Conservation (phyloP, 2,113 vertebrate species). For the Crotalus horridus region DNA sequence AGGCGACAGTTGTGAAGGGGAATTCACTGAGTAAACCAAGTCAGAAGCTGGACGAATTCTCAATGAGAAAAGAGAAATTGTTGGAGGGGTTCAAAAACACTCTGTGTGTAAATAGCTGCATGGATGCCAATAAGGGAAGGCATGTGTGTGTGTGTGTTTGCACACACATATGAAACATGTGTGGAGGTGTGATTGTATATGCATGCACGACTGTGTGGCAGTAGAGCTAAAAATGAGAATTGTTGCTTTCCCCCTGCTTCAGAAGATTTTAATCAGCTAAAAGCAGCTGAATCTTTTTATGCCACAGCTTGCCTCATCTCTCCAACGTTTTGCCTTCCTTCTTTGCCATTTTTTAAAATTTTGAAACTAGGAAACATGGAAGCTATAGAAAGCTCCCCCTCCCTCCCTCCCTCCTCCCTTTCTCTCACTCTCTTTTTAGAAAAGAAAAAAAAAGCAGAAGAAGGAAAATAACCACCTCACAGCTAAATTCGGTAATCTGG, state of each 20-base stretch:
- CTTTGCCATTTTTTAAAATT: not conserved
- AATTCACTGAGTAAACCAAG: constrained; percentile 78
- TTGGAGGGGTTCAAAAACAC: constrained; percentile 60
- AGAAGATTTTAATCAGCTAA: not conserved
- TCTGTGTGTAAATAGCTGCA: constrained; percentile 37
- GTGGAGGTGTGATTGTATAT: not conserved
- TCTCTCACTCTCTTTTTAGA: not conserved
- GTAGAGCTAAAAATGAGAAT: not conserved
- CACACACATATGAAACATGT: not conserved
- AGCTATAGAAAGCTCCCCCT: constrained; percentile 45
- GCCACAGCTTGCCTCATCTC: not conserved
- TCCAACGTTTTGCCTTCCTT: not conserved
- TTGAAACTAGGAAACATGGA: constrained; percentile 37
- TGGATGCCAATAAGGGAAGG: constrained; percentile 40
- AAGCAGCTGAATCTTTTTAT: not conserved
- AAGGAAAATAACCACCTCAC: constrained; percentile 60
- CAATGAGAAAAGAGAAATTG: constrained; percentile 70
- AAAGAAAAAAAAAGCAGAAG: constrained; percentile 40
- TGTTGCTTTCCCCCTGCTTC: not conserved
- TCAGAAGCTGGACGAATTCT: constrained; percentile 83
- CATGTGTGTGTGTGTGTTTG: not conserved
- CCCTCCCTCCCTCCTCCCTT: constrained; percentile 51
- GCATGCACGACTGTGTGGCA: not conserved
- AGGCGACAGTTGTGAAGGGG: constrained; percentile 79
- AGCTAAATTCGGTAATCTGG: constrained; percentile 72